Evolutionary conservation across 2,797 vertebrate genomes (phyloP).

Genomic region (Vireo griseus): DNA sequence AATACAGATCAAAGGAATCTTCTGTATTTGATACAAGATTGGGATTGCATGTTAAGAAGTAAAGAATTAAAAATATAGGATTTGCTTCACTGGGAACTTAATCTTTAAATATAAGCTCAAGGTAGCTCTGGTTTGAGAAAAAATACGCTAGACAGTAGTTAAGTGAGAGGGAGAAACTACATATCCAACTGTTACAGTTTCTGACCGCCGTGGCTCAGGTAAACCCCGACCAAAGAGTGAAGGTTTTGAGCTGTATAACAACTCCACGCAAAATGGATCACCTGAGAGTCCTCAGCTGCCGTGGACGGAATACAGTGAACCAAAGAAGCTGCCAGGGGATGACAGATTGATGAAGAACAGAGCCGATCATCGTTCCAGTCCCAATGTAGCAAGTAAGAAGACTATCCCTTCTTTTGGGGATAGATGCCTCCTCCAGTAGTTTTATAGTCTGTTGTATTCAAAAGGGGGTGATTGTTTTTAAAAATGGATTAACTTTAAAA

Average conservation of each 20-base stretch:
- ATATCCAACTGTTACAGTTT: slow-evolving; percentile 74
- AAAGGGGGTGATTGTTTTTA: not conserved
- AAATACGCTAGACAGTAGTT: not conserved
- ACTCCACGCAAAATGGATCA: slow-evolving; percentile 89
- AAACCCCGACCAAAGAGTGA: slow-evolving; percentile 97
- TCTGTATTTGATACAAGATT: not conserved
- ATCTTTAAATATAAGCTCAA: not conserved
- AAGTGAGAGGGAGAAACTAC: slow-evolving; percentile 7
- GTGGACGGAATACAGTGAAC: slow-evolving; percentile 91
- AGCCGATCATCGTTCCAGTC: slow-evolving; percentile 94
- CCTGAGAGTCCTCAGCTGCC: slow-evolving; percentile 90
- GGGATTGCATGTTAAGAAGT: not conserved
- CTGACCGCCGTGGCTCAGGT: slow-evolving; percentile 88
- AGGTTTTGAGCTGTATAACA: slow-evolving; percentile 96
- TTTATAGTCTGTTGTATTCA: not conserved
- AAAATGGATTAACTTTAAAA: not conserved
- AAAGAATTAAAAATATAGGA: not conserved
- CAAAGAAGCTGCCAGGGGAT: slow-evolving; percentile 88
- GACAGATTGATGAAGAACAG: slow-evolving; percentile 92
- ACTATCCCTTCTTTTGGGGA: not conserved
- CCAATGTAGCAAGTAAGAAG: slow-evolving; percentile 95
- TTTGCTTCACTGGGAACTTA: not conserved
- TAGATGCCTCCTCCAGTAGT: not conserved
- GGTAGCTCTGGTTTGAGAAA: not conserved
- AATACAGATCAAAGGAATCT: not conserved